Base-by-base conservation (phyloP, 2,888 invertebrate species). In the Clusia tigrina region DNA sequence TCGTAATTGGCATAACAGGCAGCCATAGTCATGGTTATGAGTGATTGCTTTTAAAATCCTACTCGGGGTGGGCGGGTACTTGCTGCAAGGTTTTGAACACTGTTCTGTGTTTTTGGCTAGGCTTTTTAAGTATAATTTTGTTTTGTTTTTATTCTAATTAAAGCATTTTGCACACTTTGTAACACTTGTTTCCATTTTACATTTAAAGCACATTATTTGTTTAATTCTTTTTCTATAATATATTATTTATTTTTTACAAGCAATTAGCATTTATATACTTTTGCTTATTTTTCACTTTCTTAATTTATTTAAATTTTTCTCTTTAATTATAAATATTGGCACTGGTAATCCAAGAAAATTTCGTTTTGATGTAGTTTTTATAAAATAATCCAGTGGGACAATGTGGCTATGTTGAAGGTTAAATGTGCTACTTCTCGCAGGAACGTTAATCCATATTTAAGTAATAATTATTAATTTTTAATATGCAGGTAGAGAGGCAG, bases 1-100 rank as follows among this genome's bases (percentile, higher is more conserved):
- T 84, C 81, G 69, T 84, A 84, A 69, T 78, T 84, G 63, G 83
- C 79, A 74, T 83, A 84, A 64, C 83, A 84, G 60, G 83, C 82
- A 63, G 84, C 82, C 84, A 84, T 84, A 69, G 83, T 82, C 83
- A 83, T 83, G 63, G 63, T 71, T 18, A 3, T 18, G 42, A 9
- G 12, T 6, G 23, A 23, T 58, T 48, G 46, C 32, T 61, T 55
- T 51, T 38, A 52, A 15, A n/a, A n/a, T n/a, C n/a, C n/a, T n/a
- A n/a, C n/a, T n/a, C n/a, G n/a, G n/a, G n/a, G n/a, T n/a, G n/a
- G 37, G 51, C 23, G 32, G 12, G 32, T 32, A 32, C 32, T 32
- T 32, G 32, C 32, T 38, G 46, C 59, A 26, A 24, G 26, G 52
- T 58, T 58, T 52, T 59, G 20, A 55, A 57, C 42, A 37, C 32